phyloP scores from a whole-genome alignment of 2,888 invertebrate genomes.

The Brassicogethes aeneus region DNA sequence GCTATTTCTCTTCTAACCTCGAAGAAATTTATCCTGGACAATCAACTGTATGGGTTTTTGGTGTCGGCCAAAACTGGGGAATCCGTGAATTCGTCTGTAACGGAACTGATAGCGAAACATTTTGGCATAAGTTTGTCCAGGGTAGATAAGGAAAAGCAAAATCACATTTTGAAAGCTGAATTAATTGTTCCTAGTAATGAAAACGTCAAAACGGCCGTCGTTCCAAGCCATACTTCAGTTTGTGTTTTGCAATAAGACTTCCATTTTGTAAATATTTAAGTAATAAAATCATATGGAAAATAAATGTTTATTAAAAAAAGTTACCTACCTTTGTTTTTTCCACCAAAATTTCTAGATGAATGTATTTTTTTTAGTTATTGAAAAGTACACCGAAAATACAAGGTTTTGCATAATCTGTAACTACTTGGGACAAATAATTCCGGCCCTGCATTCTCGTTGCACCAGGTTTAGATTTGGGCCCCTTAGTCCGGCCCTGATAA shows the following conservation, averaged over 20 bases:
- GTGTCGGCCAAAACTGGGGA: slow-evolving; percentile 68
- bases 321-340: too few relatives aligned
- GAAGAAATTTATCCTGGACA: slow-evolving; percentile 54
- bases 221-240: slow-evolving; percentile 14
- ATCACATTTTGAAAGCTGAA: slow-evolving; percentile 57
- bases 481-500: slow-evolving; percentile 72
- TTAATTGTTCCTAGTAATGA: slow-evolving; percentile 31
- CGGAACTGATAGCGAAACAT: slow-evolving; percentile 60
- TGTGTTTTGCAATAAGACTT: slow-evolving; percentile 16
- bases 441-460: slow-evolving; percentile 96
- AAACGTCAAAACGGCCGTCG: slow-evolving; percentile 5
- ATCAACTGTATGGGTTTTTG: slow-evolving; percentile 51
- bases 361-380: slow-evolving; percentile 80
- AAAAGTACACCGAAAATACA: slow-evolving; percentile 98
- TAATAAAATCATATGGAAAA: too few relatives aligned
- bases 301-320: too few relatives aligned
- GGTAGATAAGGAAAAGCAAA: slow-evolving; percentile 58
- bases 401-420: slow-evolving; percentile 99
- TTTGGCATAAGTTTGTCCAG: slow-evolving; percentile 55
- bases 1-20: slow-evolving; percentile 56
- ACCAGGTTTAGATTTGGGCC: slow-evolving; percentile 95
- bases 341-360: too few relatives aligned
- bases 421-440: slow-evolving; percentile 96
- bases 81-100: slow-evolving; percentile 56
- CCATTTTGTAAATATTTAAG: slow-evolving; percentile 2